Base-by-base conservation (phyloP, 2,888 invertebrate genomes). In the Leptinotarsa juncta region DNA sequence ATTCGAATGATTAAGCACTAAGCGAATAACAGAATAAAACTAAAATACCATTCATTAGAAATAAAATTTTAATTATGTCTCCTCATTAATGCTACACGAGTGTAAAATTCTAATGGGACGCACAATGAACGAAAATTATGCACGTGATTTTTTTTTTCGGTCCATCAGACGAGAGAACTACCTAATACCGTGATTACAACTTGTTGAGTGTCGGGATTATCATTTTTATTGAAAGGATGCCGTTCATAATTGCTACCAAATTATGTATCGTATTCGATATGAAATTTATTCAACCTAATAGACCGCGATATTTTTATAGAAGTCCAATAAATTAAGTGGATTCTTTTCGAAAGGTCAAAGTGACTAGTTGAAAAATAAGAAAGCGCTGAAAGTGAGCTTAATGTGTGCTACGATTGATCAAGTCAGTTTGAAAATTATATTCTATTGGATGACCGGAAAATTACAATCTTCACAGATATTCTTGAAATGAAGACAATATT, bases 51-150 rank as follows among this genome's bases (percentile, higher is more conserved):
- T 57, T 20, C 20, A 57, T 57, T 26, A 26, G 57, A 20, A 57
- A 57, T 15, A 23, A 57, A 20, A 23, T 57, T 57, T 57, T 57
- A 57, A 57, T 57, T 57, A 15, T 23, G 57, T 57, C 57, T 57
- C 57, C 57, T 57, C 57, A 57, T 57, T 23, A 57, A 57, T 20
- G 12, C 23, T 14, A 18, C 20, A 23, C 15, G 57, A 23, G 23
- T 57, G 15, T 4, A 57, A 57, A 57, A 57, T 26, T 23, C 23
- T 57, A 57, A 57, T 57, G 12, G 15, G 23, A 23, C 57, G 15
- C 23, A 57, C 23, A 57, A 57, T 23, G 57, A 23, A 12, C 23
- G 16, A 23, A 42, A 57, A 57, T 57, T 57, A 57, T 57, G 57
- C 20, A 3, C 23, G 26, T 15, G 57, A 57, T 23, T 57, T 57